phyloP scores from a whole-genome alignment of 2,797 vertebrate genomes.

The Myripristis jacobus region DNA sequence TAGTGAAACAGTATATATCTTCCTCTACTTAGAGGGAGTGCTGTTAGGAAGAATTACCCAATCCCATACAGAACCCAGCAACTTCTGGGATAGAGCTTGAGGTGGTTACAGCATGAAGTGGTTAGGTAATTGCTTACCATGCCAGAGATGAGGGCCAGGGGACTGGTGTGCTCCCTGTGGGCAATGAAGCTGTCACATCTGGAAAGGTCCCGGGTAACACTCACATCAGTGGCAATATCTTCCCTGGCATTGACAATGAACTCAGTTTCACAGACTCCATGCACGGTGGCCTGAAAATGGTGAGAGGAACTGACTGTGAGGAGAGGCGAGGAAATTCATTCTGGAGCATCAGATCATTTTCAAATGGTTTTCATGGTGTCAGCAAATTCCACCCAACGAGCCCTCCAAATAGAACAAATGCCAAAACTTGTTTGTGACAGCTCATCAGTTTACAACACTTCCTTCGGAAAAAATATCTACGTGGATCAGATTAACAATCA shows the following conservation, averaged over 20 bases:
- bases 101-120: not conserved
- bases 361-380: too few relatives aligned
- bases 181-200: constrained; percentile 85
- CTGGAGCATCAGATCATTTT: not conserved
- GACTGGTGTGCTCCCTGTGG: constrained; percentile 85
- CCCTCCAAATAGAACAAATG: too few relatives aligned
- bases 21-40: too few relatives aligned
- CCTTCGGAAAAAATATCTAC: constrained; percentile 33
- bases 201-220: constrained; percentile 86
- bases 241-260: constrained; percentile 82
- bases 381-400: too few relatives aligned
- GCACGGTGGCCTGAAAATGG: constrained; percentile 86
- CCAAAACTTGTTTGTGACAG: constrained; percentile 11
- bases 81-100: constrained; percentile 8
- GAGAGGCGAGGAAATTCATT: not conserved
- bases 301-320: constrained; percentile 19
- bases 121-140: constrained; percentile 80
- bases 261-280: constrained; percentile 89
- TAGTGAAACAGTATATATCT: too few relatives aligned
- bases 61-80: not conserved
- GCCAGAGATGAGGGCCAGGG: constrained; percentile 90
- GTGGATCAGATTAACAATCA: constrained; percentile 56
- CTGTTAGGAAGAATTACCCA: too few relatives aligned
- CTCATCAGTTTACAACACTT: constrained; percentile 24
- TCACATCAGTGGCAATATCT: constrained; percentile 85